phyloP scores from a whole-genome alignment of 2,113 vertebrate species.

The Arothron firmamentum region DNA sequence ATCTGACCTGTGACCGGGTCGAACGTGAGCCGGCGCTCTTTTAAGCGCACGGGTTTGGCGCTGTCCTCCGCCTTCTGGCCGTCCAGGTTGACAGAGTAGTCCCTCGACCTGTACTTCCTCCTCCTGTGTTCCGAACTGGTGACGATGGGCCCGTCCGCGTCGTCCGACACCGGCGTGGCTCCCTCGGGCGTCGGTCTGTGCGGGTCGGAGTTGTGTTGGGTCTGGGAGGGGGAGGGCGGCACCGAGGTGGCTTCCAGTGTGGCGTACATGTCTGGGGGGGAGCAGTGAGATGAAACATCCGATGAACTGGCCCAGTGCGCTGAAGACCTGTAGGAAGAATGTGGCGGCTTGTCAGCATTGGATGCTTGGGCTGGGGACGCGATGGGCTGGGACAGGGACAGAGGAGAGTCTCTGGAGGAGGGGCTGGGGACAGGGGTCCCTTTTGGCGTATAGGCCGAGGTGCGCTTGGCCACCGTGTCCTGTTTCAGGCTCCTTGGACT shows the following conservation, averaged over 20 bases:
- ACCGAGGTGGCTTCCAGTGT: conserved; percentile 69
- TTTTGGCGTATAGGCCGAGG: conserved; percentile 82
- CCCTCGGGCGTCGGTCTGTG: conserved; percentile 72
- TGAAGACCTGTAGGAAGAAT: conserved; percentile 71
- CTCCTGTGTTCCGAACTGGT: conserved; percentile 83
- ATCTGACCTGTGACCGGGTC: conserved; percentile 98
- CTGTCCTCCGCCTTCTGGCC: conserved; percentile 85
- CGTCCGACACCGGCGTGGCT: conserved; percentile 69
- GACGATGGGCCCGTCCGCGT: conserved; percentile 74
- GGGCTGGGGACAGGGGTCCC: conserved; percentile 80
- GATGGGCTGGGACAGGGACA: conserved; percentile 78
- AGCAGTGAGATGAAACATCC: conserved; percentile 63
- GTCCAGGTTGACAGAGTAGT: conserved; percentile 89
- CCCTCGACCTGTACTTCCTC: conserved; percentile 90
- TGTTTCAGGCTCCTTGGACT: conserved; percentile 83
- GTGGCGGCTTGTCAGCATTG: conserved; percentile 72
- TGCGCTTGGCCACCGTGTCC: conserved; percentile 81
- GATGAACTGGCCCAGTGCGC: conserved; percentile 78
- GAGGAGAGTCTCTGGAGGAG: conserved; percentile 76
- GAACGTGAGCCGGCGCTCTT: conserved; percentile 96
- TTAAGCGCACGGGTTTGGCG: conserved; percentile 94
- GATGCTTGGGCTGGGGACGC: conserved; percentile 76
- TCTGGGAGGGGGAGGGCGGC: conserved; percentile 62
- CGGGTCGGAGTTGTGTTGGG: conserved; percentile 54
- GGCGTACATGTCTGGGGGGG: conserved; percentile 70